A percentile compares a stretch with the other conserved stretches of the same genome.
Evolutionary conservation across 2,797 vertebrate genomes (phyloP).

Genomic region (Meda fulgida): DNA sequence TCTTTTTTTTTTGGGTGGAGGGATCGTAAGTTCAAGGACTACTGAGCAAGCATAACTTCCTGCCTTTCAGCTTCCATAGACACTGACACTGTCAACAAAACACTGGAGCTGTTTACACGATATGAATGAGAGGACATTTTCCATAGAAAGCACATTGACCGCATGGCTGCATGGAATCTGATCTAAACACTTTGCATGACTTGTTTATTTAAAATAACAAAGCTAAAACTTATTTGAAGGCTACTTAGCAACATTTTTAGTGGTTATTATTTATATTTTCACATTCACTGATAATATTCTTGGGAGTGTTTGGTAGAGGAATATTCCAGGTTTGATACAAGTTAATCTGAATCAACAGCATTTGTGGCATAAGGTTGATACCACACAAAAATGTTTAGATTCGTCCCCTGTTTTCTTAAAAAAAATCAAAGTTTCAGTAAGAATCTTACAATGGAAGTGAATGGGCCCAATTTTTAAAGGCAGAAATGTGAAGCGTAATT

Average conservation of each 20-base stretch:
- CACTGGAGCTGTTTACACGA: conserved; percentile 34
- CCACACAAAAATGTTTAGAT: neutral
- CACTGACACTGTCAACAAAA: conserved; percentile 2
- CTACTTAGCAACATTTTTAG: neutral
- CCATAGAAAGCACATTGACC: conserved; percentile 8
- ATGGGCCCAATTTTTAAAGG: neutral
- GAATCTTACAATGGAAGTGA: neutral
- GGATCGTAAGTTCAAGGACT: conserved; percentile 11
- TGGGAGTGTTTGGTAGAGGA: neutral
- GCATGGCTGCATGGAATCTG: conserved; percentile 50
- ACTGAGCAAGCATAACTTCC: conserved; percentile 27
- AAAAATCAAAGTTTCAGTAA: neutral
- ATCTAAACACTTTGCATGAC: conserved; percentile 34
- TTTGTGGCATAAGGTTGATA: conserved; percentile 22
- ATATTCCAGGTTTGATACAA: neutral
- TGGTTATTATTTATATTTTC: neutral
- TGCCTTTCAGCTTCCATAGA: conserved; percentile 4
- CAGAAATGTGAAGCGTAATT: neutral
- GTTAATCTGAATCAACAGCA: neutral
- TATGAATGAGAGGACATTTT: conserved; percentile 50
- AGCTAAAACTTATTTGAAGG: neutral
- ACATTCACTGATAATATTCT: neutral
- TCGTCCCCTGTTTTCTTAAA: neutral
- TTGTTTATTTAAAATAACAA: neutral
- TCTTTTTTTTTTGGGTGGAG: neutral